Evolutionary conservation across 2,113 vertebrate genomes (phyloP).

Genomic region (Carassius carassius): DNA sequence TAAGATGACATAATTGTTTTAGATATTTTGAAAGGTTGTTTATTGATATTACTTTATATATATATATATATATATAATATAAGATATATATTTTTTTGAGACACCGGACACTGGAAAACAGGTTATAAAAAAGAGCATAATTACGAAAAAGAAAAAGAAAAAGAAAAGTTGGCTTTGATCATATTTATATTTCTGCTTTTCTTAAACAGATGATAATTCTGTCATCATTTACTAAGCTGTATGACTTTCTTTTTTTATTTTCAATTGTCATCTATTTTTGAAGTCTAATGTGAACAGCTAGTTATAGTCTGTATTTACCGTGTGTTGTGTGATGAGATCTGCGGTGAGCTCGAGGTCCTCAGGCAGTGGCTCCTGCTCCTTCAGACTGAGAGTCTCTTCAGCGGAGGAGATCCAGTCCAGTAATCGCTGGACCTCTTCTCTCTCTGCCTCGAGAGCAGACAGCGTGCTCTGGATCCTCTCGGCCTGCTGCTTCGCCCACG

Average conservation of each 20-base stretch:
- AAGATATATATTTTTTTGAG: too few species aligned
- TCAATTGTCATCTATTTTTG: not conserved
- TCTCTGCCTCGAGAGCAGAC: constrained; percentile 70
- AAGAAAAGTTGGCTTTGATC: too few species aligned
- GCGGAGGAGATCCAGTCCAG: constrained; percentile 80
- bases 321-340: constrained; percentile 78
- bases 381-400: constrained; percentile 77
- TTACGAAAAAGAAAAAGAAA: too few species aligned
- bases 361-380: constrained; percentile 75
- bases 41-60: too few species aligned
- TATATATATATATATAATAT: too few species aligned
- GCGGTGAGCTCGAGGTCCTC: constrained; percentile 71
- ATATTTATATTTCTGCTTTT: not conserved
- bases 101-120: too few species aligned
- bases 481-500: constrained; percentile 82
- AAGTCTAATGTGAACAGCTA: not conserved
- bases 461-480: constrained; percentile 72
- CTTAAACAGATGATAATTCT: not conserved
- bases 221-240: not conserved
- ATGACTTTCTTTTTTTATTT: too few species aligned
- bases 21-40: too few species aligned
- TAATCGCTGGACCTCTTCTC: constrained; percentile 70
- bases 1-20: too few species aligned
- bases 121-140: not conserved
- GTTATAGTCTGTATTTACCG: constrained; percentile 60